Base-by-base conservation (phyloP, 2,797 vertebrate species). In the Erpetoichthys calabaricus region DNA sequence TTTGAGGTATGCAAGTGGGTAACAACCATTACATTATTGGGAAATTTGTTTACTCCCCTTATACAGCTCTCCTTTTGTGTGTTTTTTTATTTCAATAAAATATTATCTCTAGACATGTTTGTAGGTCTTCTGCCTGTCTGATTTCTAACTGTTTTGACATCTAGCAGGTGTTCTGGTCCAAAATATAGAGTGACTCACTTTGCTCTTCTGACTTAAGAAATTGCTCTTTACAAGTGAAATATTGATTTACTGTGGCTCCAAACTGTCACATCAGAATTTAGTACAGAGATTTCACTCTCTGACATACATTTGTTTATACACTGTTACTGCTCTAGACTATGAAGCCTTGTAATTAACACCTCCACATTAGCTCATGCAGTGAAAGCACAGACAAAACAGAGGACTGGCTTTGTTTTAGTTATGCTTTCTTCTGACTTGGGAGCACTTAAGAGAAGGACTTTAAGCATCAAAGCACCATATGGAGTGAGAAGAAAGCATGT, bases 281-380 rank as follows among this genome's bases (percentile, higher is more conserved):
- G 78, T 75, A 72, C 68, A 79, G 80, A 75, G 73, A 80, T 82
- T 78, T 83, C 73, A 78, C 71, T 70, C 75, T 78, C 77, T 84
- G 80, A 82, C 80, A 78, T 62, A 72, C 70, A 77, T 79, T 84
- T 86, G 82, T 87, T 87, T 84, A 79, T 78, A 84, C 77, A 84
- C 77, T 83, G 79, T 79, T 84, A 84, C 80, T 85, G 82, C 80
- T 80, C 73, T 82, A 75, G 79, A 86, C 73, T 81, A 72, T 77
- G 78, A 80, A 84, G 71, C 80, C 71, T 67, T 73, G 76, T 84
- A 85, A 86, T 87, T 86, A 86, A 84, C 81, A 84, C 80, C 76
- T 82, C 77, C 75, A 77, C 75, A 81, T 83, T 82, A 80, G 83
- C 77, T 83, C 75, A 80, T 72, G 75, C 75, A 75, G 70, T 65